Base-by-base conservation (phyloP, 2,888 invertebrate species). In the Ormyrus pomaceus region DNA sequence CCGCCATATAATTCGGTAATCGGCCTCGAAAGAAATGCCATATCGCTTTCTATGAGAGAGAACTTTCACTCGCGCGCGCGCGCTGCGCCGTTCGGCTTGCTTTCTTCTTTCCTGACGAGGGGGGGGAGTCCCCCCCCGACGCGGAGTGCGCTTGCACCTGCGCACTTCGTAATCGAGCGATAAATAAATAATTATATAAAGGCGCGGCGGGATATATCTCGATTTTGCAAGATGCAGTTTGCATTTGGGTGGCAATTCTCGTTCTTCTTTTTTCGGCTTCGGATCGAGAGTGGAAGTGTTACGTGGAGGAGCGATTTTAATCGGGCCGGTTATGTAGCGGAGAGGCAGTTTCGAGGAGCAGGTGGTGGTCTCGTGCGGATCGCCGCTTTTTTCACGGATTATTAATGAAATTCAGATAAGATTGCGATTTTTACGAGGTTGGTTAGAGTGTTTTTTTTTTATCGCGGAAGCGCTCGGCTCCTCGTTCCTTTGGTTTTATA, bases 11-110 rank as follows among this genome's bases (percentile, higher is more conserved):
- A 85, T 85, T 85, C 77, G 84, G 83, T 84, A 86, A 84, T 84
- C 82, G 83, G 82, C 83, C 82, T 83, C 82, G 62, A 83, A 85
- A 82, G 85, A 86, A 88, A 86, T 84, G 87, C 86, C 88, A 87
- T 90, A 87, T 90, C 87, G 85, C 90, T 90, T 90, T 90, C 89
- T 87, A 89, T 86, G 83, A 85, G 58, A 19, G 61, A 34, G n/a
- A 86, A 90, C 90, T 90, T 90, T 90, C 89, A 89, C 90, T 87
- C 83, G 79, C 84, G 82, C 81, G 34, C 81, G 83, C 71, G 51
- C 58, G 56, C 34, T 34, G 34, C 34, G 34, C 34, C 34, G 34
- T 34, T 50, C 79, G 82, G 83, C 85, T 34, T 34, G 87, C 87
- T 88, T 88, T 88, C 88, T 87, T 87, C 87, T 87, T 88, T 87